Evolutionary conservation across 1,140 invertebrate genomes (phyloP), one percentile per base, ranked within the genome.

Genomic region (Drosophila kikkawai): DNA sequence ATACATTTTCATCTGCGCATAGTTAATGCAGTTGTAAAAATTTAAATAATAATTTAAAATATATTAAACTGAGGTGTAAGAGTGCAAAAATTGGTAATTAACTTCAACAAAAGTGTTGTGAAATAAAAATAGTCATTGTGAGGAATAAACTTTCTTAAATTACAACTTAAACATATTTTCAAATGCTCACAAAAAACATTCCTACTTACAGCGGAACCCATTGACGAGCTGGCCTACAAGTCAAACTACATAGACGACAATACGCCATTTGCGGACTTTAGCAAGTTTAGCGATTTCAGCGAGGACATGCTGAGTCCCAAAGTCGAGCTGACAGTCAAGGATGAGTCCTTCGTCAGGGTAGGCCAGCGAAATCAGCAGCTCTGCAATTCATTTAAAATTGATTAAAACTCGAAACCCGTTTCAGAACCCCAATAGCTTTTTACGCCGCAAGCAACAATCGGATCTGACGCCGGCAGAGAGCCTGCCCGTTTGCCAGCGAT

Each of bases 401-500:
- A 7, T 29, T 29, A 29, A 29, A 29, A 29, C 26, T 6, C 26
- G 6, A 15, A 37, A 26, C 9, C 6, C 7, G 5, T 47, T 45
- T 55, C 36, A 87, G 83, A 84, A 86, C 51, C 44, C 84, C 8
- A 79, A 85, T 15, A 92, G 76, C 26, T 92, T 83, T 80, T 69
- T 80, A 41, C 79, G 87, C 0, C 87, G 91, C 0, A 92, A 92
- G 60, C 73, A 82, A 29, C 91, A 88, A 69, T 70, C 75, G 32
- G 91, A 92, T 47, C 84, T 82, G 7, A 56, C 85, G 2, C 53
- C 75, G 22, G 26, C 22, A 19, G 91, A 85, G 26, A 75, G 68
- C 36, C 37, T 90, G 55, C 91, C 91, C 8, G 86, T 92, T 34
- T 92, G 91, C 48, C 91, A 92, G 42, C 91, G 91, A 7, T 92